A percentile compares a stretch with the other conserved stretches of the same genome.
These are phyloP conservation scores for Brachyptera risi DNA, from an alignment of 2,888 invertebrate species.

Conservation along the genomic window DNA sequence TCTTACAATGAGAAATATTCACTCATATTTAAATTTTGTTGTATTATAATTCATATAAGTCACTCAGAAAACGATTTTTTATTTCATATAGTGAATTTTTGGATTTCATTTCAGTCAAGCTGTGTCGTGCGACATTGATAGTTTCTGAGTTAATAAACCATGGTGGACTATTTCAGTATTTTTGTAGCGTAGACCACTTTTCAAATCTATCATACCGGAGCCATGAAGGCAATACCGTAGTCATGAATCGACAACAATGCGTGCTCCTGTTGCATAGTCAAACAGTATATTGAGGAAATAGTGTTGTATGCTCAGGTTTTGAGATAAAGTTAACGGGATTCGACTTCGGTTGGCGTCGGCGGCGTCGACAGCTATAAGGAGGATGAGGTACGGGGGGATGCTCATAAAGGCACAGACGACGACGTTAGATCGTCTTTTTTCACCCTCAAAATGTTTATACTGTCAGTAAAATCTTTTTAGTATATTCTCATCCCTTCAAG, in stretches of 20 bases:
- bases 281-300: conserved; percentile 2
- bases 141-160: no score
- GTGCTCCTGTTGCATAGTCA: conserved; percentile 6
- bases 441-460: conserved; percentile 19
- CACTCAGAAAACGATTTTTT: no score
- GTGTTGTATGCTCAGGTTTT: neutral
- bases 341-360: neutral
- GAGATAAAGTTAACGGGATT: conserved; percentile 10
- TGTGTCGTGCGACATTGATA: no score
- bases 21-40: no score
- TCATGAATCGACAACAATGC: conserved; percentile 11
- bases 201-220: conserved; percentile 6
- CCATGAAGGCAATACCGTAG: no score
- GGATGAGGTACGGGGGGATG: neutral
- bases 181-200: no score
- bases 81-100: no score
- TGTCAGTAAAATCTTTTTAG: conserved; percentile 18
- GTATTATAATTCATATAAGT: no score
- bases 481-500: conserved; percentile 7
- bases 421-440: conserved; percentile 11
- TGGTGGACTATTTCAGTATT: no score
- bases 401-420: conserved; percentile 9
- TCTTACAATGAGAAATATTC: no score
- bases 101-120: no score
- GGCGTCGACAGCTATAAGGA: neutral